Conservation (phyloP, 2,113 vertebrate genomes). For the Pimephales promelas region DNA sequence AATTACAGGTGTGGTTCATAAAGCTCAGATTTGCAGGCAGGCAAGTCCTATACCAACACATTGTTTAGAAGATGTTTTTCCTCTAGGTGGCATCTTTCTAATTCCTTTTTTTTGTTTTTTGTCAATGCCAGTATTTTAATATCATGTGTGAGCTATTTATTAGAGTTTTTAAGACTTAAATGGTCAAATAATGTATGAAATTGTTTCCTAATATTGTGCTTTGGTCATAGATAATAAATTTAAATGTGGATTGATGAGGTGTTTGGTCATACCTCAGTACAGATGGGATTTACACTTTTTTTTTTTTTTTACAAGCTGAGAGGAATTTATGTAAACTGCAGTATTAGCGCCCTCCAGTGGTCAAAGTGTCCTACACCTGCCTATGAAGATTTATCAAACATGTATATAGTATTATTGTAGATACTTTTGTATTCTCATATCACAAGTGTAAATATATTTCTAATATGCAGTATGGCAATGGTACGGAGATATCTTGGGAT, state of each 20-base stretch:
- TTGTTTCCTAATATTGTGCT: not conserved
- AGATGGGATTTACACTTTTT: not conserved
- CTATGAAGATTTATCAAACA: not conserved
- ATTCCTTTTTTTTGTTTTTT: not conserved
- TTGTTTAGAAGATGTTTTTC: not conserved
- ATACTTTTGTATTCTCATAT: slow-evolving; percentile 26
- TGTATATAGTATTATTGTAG: slow-evolving; percentile 54
- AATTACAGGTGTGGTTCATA: not conserved
- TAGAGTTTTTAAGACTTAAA: not conserved
- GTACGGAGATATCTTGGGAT: slow-evolving; percentile 22
- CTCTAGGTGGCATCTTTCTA: not conserved
- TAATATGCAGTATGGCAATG: not conserved
- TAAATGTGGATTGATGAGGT: not conserved
- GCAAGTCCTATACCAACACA: not conserved
- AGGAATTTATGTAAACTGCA: not conserved
- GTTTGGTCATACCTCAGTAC: not conserved
- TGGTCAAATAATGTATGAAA: not conserved
- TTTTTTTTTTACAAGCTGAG: not conserved
- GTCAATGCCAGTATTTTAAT: not conserved
- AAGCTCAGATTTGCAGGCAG: not conserved
- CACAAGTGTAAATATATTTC: slow-evolving; percentile 44
- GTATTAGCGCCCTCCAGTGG: slow-evolving; percentile 40
- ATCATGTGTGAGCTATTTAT: slow-evolving; percentile 25
- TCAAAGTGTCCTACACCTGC: not conserved
- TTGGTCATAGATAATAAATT: not conserved